phyloP scores from a whole-genome alignment of 2,113 vertebrate genomes.

The Anoura caudifer region DNA sequence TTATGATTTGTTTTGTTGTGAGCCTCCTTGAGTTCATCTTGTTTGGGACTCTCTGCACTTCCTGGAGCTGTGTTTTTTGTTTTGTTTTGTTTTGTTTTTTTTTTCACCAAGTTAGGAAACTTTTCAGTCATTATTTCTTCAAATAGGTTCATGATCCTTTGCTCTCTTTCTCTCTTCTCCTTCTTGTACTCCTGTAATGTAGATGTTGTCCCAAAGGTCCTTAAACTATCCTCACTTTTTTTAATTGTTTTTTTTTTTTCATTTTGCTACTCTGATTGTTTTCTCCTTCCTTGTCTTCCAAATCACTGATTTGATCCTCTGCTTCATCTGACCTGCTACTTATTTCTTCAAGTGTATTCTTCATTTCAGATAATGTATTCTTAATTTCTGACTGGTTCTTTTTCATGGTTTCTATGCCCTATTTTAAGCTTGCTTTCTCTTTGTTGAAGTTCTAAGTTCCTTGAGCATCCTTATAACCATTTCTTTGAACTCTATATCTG shows the following conservation, averaged over 20 bases:
- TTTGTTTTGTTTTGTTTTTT: background rate
- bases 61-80: background rate
- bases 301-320: background rate
- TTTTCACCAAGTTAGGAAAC: background rate
- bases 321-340: background rate
- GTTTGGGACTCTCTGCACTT: background rate
- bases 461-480: background rate
- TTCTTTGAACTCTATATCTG: background rate
- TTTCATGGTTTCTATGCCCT: background rate
- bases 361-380: background rate
- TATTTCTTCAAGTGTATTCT: background rate
- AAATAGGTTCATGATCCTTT: background rate
- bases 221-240: background rate
- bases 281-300: background rate
- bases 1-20: background rate
- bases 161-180: background rate
- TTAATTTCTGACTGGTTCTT: background rate
- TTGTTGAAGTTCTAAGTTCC: background rate
- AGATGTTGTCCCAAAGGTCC: background rate
- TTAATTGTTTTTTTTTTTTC: background rate
- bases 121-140: background rate
- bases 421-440: background rate
- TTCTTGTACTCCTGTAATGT: background rate
- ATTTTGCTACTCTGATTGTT: background rate
- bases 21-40: background rate